phyloP scores from a whole-genome alignment of 2,113 vertebrate species.

The Haemorhous mexicanus region DNA sequence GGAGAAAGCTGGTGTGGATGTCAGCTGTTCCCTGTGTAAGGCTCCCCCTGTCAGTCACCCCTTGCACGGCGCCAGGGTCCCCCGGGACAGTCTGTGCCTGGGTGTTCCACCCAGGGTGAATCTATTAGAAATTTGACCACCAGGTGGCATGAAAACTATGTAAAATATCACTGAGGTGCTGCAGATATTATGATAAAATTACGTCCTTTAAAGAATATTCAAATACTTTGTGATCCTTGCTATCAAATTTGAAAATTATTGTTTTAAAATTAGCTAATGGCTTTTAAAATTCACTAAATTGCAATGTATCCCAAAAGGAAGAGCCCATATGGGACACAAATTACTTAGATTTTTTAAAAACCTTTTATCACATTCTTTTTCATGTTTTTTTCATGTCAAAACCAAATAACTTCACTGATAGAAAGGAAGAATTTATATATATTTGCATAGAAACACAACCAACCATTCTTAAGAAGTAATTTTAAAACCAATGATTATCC shows the following conservation, averaged over 20 bases:
- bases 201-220: neutral
- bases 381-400: neutral
- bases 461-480: neutral
- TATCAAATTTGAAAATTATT: neutral
- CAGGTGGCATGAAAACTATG: conserved; percentile 65
- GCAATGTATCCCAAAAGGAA: neutral
- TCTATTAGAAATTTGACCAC: conserved; percentile 34
- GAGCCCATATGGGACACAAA: neutral
- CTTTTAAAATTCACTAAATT: neutral
- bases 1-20: neutral
- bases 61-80: neutral
- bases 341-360: neutral
- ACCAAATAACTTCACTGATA: neutral
- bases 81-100: rapidly evolving
- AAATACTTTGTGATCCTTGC: neutral
- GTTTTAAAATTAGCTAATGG: neutral
- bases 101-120: neutral
- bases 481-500: neutral
- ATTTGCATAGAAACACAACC: neutral
- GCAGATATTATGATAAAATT: neutral
- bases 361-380: neutral
- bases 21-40: neutral
- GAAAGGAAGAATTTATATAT: neutral
- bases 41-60: neutral
- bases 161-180: neutral